Base-by-base conservation (phyloP, 2,888 invertebrate species). In the Eledona agricola region DNA sequence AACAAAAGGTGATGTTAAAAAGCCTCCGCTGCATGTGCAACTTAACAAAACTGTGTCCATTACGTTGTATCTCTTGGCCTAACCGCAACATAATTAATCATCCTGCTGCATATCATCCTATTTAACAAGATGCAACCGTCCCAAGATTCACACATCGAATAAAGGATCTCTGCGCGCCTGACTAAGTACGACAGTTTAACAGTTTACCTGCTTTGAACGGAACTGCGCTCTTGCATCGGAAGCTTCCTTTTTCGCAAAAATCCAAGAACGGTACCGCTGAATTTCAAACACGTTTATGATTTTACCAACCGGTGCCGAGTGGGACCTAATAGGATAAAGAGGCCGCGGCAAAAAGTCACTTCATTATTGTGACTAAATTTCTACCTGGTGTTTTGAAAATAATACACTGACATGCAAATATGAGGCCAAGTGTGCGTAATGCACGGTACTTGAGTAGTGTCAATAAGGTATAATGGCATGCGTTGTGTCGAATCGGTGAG, bases 101-200 rank as follows among this genome's bases (percentile, higher is more conserved):
- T 70, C 62, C 66, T n/a, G 66, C 59, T 76, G 76, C 75, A 76
- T 76, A 75, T 76, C 76, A 76, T 76, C 74, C 76, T 74, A 70
- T 74, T 72, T 76, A 76, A 76, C 76, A 72, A 75, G 74, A 68
- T 62, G 63, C 62, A 65, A 69, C 67, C 66, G 67, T 66, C 63
- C 42, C 64, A 65, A 62, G 68, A 69, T 67, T 66, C 64, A 65
- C 66, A 68, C 66, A 60, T 60, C 50, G 57, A 40, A 58, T 57
- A 65, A 63, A 57, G 50, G 58, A 45, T 38, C 42, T 40, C 11
- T 22, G 13, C 31, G 15, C 34, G 45, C 23, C 45, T 34, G 45
- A 32, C 42, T 42, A 42, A 42, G 28, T 29, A 37, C 42, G 10
- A 25, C 37, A 25, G 37, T 37, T 37, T 17, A 32, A 32, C 17